These are phyloP conservation scores for Brevipalpus yothersi DNA, from an alignment of 1,140 invertebrate species.

Conservation along the genomic window DNA sequence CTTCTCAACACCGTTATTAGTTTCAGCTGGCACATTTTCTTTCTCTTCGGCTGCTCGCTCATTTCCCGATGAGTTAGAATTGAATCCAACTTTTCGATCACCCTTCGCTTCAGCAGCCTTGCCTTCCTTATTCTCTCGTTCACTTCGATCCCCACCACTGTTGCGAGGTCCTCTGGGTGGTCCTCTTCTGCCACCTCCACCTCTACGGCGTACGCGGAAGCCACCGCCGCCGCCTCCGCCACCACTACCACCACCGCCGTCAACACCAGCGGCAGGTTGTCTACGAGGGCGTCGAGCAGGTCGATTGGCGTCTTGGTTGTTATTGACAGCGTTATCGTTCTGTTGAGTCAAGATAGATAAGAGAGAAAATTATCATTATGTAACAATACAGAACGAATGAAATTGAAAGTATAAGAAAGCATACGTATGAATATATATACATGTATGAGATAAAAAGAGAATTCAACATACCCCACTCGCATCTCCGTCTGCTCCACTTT, in stretches of 20 bases:
- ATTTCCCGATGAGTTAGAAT: too few relatives aligned
- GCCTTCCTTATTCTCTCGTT: too few relatives aligned
- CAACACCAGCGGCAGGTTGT: not conserved
- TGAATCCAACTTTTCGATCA: too few relatives aligned
- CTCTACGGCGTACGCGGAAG: not conserved
- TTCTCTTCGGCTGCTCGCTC: too few relatives aligned
- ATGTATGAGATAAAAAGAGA: not conserved
- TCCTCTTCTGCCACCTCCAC: not conserved
- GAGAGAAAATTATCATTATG: not conserved
- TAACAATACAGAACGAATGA: slow-evolving; percentile 1
- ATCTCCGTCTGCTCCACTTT: slow-evolving; percentile 12
- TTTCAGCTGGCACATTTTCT: too few relatives aligned
- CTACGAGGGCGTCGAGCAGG: not conserved
- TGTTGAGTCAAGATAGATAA: too few relatives aligned
- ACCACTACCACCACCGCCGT: not conserved
- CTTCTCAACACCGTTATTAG: too few relatives aligned
- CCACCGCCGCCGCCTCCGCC: not conserved
- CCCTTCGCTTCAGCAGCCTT: too few relatives aligned
- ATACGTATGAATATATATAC: too few relatives aligned
- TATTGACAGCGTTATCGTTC: not conserved
- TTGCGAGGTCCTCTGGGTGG: slow-evolving; percentile 3
- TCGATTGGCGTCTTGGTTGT: not conserved
- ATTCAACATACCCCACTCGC: slow-evolving; percentile 8
- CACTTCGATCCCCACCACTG: too few relatives aligned
- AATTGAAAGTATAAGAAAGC: not conserved